Evolutionary conservation across 2,113 vertebrate genomes (phyloP), one percentile per base, ranked within the genome.

Genomic region (Gymnarchus niloticus): DNA sequence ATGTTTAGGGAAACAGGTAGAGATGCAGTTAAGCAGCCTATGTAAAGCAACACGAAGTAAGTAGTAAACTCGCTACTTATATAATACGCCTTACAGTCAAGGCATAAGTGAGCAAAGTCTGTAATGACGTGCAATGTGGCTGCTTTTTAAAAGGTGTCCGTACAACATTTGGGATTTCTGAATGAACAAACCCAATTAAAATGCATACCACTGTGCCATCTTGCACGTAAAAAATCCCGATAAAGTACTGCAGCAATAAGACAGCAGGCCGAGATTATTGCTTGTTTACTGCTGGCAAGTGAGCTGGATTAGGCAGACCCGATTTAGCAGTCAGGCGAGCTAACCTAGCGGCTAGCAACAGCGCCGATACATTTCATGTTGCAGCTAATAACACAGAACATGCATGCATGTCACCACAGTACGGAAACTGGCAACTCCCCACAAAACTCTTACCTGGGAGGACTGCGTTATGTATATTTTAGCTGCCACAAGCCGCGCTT

Each of bases 401-500:
- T 41, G 33, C 65, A 41, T 41, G 33, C 33, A 17, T 19, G 12
- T 41, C 4, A 83, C 23, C 25, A 14, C 17, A 44, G 10, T 23
- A 59, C 54, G 19, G 14, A 57, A 48, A 52, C 48, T 46, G 28
- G 46, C 56, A 10, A 85, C 2, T 33, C n/a, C 25, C 48, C 2
- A 3, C 46, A 41, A 56, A 56, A 23, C n/a, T 51, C 44, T 12
- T 69, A 86, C 85, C 85, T 73, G 28, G 44, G 44, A 23, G 80
- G 54, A 87, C 69, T 90, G 85, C 28, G 86, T 89, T 83, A 87
- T 83, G 59, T 41, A 86, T 85, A 77, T 81, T 52, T 73, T 33
- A 85, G 85, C 87, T 86, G 89, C 85, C 86, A 88, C 41, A 88
- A 83, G 82, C 2, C 77, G 86, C 83, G 44, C 54, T 89, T 89